Percentiles rank a stretch among this genome's conserved stretches.
Conservation (phyloP, 1,140 invertebrate genomes). For the Gryon sp. region DNA sequence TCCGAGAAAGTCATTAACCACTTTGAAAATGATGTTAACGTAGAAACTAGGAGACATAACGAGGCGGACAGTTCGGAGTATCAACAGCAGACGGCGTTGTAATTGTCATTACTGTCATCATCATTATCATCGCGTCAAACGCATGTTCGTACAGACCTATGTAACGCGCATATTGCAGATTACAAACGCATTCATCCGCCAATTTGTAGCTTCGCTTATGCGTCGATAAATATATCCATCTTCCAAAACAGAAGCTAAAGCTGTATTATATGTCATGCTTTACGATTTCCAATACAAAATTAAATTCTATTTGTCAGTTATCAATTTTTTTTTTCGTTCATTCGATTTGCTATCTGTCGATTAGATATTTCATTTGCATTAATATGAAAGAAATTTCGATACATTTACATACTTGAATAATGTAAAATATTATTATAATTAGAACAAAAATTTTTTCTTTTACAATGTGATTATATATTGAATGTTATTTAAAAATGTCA, state of each 20-base stretch:
- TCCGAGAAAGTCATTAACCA: constrained; percentile 23
- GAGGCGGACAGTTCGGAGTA: constrained; percentile 40
- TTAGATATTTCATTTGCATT: background rate
- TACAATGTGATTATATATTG: too few relatives aligned
- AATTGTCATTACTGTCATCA: constrained; percentile 63
- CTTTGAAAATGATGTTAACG: constrained; percentile 35
- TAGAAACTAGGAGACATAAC: constrained; percentile 27
- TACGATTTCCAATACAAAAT: constrained; percentile 32
- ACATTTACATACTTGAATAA: too few relatives aligned
- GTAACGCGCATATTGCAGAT: constrained; percentile 52
- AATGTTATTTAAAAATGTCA: too few relatives aligned
- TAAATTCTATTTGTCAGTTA: constrained; percentile 6
- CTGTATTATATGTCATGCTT: constrained; percentile 38
- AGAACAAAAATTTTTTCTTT: too few relatives aligned
- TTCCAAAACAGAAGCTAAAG: constrained; percentile 24
- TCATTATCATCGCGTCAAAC: constrained; percentile 62
- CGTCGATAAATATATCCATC: constrained; percentile 41
- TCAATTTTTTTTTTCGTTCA: background rate
- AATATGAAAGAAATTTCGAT: too few relatives aligned
- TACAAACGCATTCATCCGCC: constrained; percentile 49
- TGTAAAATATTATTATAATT: too few relatives aligned
- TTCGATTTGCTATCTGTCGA: too few relatives aligned
- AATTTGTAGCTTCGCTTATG: constrained; percentile 44
- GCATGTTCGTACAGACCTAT: constrained; percentile 35
- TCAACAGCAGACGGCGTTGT: constrained; percentile 48